These are phyloP conservation scores for Orthonychiurus folsomi DNA, from an alignment of 2,888 invertebrate genomes.

Conservation along the genomic window DNA sequence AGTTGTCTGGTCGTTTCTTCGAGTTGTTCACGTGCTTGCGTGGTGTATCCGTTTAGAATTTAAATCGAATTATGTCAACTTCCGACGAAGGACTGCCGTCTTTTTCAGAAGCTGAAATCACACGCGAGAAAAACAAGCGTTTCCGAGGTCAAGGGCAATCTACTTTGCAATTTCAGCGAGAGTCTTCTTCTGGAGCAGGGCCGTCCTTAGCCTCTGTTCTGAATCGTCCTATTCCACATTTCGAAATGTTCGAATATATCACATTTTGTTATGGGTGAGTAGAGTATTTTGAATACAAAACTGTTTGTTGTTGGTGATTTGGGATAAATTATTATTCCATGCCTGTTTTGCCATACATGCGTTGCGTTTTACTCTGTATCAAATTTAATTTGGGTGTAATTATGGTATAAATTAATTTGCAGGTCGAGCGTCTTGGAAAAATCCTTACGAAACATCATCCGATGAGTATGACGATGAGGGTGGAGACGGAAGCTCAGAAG, in stretches of 20 bases:
- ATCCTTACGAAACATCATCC: too few relatives aligned
- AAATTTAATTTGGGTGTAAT: neutral
- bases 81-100: neutral
- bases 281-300: too few relatives aligned
- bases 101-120: neutral
- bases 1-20: neutral
- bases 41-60: neutral
- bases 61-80: neutral
- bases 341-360: too few relatives aligned
- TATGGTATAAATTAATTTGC: too few relatives aligned
- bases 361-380: too few relatives aligned
- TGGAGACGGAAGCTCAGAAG: constrained; percentile 1
- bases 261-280: too few relatives aligned
- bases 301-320: too few relatives aligned
- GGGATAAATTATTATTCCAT: too few relatives aligned
- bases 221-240: neutral
- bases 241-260: too few relatives aligned
- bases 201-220: neutral
- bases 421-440: too few relatives aligned
- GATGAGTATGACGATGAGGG: neutral
- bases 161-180: neutral
- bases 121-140: neutral
- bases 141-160: neutral
- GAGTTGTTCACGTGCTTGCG: neutral
- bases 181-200: neutral